Percentiles rank a stretch among this genome's conserved stretches.
These are phyloP conservation scores for Octopus sinensis DNA, from an alignment of 1,140 invertebrate species.

Conservation along the genomic window DNA sequence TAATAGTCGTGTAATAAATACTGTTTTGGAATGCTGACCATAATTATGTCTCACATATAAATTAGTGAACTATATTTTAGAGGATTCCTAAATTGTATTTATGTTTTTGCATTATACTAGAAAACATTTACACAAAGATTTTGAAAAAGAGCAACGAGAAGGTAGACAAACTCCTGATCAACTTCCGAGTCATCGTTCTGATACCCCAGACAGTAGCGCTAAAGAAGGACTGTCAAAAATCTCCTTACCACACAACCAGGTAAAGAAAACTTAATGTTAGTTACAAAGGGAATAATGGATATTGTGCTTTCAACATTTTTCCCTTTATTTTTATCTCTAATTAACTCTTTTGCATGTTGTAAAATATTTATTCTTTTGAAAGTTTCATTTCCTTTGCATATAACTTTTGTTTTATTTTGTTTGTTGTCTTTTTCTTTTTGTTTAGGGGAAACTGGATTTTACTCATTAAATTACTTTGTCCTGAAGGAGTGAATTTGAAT, in stretches of 20 bases:
- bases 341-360: conserved; percentile 21
- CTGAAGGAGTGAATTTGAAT: too few species aligned
- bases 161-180: conserved; percentile 24
- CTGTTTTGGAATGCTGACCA: too few species aligned
- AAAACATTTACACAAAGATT: conserved; percentile 5
- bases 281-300: too few species aligned
- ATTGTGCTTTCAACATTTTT: conserved; percentile 26
- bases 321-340: conserved; percentile 24
- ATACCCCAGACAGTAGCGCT: conserved; percentile 16
- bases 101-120: neutral
- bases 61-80: too few species aligned
- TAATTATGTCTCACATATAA: too few species aligned
- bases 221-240: conserved; percentile 76
- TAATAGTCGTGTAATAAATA: too few species aligned
- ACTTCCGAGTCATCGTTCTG: conserved; percentile 11
- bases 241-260: conserved; percentile 81
- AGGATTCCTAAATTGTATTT: neutral
- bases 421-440: too few species aligned
- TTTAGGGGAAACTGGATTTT: too few species aligned
- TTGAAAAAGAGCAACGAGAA: conserved; percentile 23
- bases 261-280: conserved; percentile 37
- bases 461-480: too few species aligned
- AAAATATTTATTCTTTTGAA: neutral
- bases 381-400: too few species aligned
- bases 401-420: too few species aligned